Conservation (phyloP, 2,797 vertebrate genomes). For the Gallinago solitaria region DNA sequence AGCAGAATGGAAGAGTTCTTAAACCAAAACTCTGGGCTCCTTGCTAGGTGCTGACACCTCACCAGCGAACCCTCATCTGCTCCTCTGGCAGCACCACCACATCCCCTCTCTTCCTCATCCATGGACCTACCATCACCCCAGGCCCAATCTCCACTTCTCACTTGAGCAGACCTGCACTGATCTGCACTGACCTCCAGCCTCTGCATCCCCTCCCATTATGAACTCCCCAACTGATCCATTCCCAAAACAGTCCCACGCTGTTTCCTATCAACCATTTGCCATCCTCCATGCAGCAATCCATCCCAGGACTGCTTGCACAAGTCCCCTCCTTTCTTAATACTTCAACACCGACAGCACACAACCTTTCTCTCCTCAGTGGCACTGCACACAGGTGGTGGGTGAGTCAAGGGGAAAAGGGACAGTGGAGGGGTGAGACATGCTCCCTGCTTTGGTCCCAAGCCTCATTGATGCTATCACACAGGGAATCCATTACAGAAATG, state of each 20-base stretch:
- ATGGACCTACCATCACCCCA: neutral
- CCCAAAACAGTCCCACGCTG: neutral
- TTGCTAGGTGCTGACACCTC: neutral
- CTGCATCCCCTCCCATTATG: rapidly evolving
- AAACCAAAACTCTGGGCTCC: neutral
- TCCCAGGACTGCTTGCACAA: neutral
- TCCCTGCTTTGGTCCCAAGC: neutral
- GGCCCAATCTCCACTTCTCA: neutral
- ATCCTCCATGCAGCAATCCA: neutral
- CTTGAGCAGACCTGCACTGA: neutral
- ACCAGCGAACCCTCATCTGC: neutral
- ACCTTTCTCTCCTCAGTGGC: neutral
- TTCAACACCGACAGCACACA: neutral
- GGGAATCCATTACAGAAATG: neutral
- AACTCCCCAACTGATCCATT: neutral
- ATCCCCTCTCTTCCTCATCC: neutral
- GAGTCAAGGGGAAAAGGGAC: neutral
- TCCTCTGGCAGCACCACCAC: neutral
- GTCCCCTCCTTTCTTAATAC: neutral
- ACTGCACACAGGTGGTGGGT: neutral
- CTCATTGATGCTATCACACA: rapidly evolving
- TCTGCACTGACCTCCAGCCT: neutral
- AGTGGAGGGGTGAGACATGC: neutral
- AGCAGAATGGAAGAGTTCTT: neutral
- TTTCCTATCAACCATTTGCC: neutral